Conservation (phyloP, 1,140 invertebrate genomes). For the Drosophila tropicalis region DNA sequence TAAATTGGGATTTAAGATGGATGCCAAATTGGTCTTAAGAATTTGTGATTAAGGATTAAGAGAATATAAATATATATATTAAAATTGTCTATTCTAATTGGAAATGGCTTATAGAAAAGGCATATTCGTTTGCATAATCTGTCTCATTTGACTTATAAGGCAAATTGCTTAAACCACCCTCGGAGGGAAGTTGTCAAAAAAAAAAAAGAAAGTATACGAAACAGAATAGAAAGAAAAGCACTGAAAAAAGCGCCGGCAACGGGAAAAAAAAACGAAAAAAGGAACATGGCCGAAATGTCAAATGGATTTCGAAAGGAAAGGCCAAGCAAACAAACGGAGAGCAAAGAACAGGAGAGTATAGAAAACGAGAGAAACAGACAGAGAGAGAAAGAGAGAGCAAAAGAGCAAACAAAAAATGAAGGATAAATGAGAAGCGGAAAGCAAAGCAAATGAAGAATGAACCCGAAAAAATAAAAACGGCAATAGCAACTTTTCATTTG, state of each 20-base stretch:
- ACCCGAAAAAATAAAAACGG: constrained; percentile 37
- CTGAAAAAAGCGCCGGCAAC: constrained; percentile 65
- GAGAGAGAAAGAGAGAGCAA: constrained; percentile 3
- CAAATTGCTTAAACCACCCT: constrained; percentile 62
- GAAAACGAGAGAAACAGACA: neutral
- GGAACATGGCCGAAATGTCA: constrained; percentile 66
- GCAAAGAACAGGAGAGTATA: constrained; percentile 1
- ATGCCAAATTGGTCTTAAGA: neutral
- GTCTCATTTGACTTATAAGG: neutral
- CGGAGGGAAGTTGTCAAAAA: constrained; percentile 56
- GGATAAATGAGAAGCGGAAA: constrained; percentile 23
- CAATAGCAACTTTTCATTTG: constrained; percentile 27
- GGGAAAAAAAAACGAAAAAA: constrained; percentile 29
- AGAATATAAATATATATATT: too few species aligned
- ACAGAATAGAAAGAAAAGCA: constrained; percentile 27
- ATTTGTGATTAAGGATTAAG: too few species aligned
- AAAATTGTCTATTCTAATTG: too few species aligned
- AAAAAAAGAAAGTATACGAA: constrained; percentile 1
- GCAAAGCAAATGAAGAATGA: constrained; percentile 12
- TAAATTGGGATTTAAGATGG: neutral
- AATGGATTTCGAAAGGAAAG: constrained; percentile 27
- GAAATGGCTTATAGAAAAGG: too few species aligned
- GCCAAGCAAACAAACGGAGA: constrained; percentile 19
- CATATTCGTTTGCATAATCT: too few species aligned
- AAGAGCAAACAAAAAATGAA: constrained; percentile 12